Conservation (phyloP, 1,140 invertebrate species). For the Drosophila chauvacae region DNA sequence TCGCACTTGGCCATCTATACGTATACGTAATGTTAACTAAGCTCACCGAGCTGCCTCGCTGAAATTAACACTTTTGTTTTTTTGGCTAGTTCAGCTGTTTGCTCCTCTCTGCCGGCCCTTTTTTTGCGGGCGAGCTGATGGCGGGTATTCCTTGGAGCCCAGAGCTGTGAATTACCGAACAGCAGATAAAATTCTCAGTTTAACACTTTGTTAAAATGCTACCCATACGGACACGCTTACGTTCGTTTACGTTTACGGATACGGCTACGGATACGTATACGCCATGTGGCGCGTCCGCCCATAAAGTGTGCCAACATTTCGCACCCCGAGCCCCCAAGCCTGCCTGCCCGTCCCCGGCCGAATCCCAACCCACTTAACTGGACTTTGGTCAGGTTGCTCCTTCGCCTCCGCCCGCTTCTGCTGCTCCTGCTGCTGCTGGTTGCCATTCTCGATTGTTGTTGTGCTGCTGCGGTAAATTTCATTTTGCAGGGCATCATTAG, state of each 20-base stretch:
- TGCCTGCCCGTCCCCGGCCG: background rate
- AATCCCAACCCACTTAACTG: conserved; percentile 41
- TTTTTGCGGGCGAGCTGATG: conserved; percentile 28
- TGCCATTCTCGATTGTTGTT: conserved; percentile 22
- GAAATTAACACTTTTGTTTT: conserved; percentile 79
- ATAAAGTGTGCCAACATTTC: conserved; percentile 74
- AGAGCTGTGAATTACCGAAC: conserved; percentile 72
- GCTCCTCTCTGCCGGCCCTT: conserved; percentile 4
- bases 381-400: conserved; percentile 48
- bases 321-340: conserved; percentile 7
- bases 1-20: conserved; percentile 24
- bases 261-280: conserved; percentile 43
- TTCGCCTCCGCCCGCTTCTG: conserved; percentile 2
- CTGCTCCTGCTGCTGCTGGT: conserved; percentile 12
- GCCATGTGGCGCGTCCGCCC: conserved; percentile 61
- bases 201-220: conserved; percentile 83
- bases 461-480: conserved; percentile 61
- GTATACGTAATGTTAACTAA: conserved; percentile 77
- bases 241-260: conserved; percentile 50
- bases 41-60: conserved; percentile 50
- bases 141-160: conserved; percentile 71
- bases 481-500: conserved; percentile 67
- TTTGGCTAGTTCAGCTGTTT: conserved; percentile 32
- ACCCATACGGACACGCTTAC: conserved; percentile 52
- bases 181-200: conserved; percentile 83